These are phyloP conservation scores for Tyria jacobaeae DNA, from an alignment of 2,888 invertebrate species.

Conservation along the genomic window DNA sequence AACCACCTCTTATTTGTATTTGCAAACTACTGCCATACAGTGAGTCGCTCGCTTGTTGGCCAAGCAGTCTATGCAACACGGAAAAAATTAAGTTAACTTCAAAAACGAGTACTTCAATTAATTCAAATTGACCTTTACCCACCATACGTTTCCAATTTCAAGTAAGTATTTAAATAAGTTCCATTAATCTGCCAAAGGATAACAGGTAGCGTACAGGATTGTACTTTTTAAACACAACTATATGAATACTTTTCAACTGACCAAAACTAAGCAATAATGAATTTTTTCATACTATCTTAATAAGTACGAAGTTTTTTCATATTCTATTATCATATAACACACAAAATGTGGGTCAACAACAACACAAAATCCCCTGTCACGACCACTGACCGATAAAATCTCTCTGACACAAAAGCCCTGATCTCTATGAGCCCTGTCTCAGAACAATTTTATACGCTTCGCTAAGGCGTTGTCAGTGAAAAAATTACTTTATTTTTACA, in stretches of 20 bases:
- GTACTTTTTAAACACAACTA: neutral
- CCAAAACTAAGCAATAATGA: neutral
- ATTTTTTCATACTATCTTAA: neutral
- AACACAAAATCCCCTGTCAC: slow-evolving; percentile 7
- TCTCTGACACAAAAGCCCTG: slow-evolving; percentile 5
- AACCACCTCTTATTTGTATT: no score
- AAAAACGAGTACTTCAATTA: no score
- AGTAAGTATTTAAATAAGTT: no score
- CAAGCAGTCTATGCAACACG: no score
- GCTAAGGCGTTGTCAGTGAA: neutral
- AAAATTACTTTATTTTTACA: neutral
- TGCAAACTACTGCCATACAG: no score
- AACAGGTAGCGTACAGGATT: no score
- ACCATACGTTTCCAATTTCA: no score
- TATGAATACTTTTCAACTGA: neutral
- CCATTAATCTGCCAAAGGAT: no score
- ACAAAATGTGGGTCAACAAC: slow-evolving; percentile 10
- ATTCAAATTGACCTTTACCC: no score
- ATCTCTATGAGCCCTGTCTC: neutral
- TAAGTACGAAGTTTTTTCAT: neutral
- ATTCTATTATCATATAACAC: neutral
- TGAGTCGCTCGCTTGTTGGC: no score
- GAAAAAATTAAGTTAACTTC: no score
- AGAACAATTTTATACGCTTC: neutral
- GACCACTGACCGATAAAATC: slow-evolving; percentile 10